These are phyloP conservation scores for Tenualosa ilisha DNA, from an alignment of 2,797 vertebrate species.

Conservation along the genomic window DNA sequence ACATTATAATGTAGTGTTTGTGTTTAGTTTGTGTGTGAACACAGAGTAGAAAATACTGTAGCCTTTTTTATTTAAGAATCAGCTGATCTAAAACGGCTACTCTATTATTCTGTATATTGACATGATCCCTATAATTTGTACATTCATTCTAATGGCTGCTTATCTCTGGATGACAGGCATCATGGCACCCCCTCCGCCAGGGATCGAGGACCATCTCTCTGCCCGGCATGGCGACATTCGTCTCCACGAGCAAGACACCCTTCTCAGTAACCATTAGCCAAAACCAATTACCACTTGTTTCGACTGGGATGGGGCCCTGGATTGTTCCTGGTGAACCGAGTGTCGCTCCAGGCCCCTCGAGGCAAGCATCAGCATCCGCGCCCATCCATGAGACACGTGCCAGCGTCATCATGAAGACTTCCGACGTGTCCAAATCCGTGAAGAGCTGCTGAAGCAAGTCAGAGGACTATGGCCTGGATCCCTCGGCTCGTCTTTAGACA, in stretches of 20 bases:
- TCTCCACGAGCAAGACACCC: constrained; percentile 84
- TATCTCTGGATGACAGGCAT: background rate
- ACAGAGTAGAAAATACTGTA: no score
- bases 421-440: constrained; percentile 86
- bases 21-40: no score
- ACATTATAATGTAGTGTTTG: no score
- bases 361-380: constrained; percentile 51
- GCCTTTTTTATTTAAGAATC: background rate
- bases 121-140: no score
- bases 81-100: no score
- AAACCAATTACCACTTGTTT: constrained; percentile 81
- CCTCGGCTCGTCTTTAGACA: background rate
- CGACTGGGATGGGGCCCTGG: constrained; percentile 77
- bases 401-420: constrained; percentile 97
- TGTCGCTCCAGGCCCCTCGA: constrained; percentile 56
- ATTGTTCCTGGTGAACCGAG: constrained; percentile 69
- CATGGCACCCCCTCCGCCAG: constrained; percentile 66
- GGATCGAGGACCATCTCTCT: constrained; percentile 75
- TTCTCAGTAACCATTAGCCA: constrained; percentile 89
- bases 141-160: background rate
- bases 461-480: background rate
- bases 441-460: constrained; percentile 78
- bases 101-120: no score
- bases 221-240: constrained; percentile 90
- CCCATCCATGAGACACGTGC: constrained; percentile 84